These are phyloP conservation scores for Maniola hyperantus DNA, from an alignment of 2,888 invertebrate genomes.

Conservation along the genomic window DNA sequence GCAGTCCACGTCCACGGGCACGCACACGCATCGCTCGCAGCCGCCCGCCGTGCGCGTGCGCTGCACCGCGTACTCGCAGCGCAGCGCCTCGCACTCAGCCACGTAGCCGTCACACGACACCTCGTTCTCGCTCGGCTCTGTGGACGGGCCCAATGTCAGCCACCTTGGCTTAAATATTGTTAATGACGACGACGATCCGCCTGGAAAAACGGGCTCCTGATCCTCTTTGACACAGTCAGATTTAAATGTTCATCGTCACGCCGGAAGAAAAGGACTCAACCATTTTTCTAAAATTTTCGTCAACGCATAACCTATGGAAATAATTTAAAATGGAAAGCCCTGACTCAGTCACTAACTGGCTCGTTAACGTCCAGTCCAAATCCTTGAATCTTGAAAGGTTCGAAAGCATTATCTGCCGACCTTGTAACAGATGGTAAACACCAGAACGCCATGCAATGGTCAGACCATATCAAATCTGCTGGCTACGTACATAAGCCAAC, in stretches of 20 bases:
- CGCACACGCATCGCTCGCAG: slow-evolving; percentile 86
- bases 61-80: slow-evolving; percentile 88
- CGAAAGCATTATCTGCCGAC: no score
- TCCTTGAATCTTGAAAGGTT: no score
- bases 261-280: no score
- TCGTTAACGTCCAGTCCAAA: no score
- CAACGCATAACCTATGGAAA: no score
- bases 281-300: no score
- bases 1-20: slow-evolving; percentile 72
- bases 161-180: not conserved
- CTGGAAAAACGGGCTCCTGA: not conserved
- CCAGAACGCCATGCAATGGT: no score
- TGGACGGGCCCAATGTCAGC: not conserved
- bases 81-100: slow-evolving; percentile 84
- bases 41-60: slow-evolving; percentile 72
- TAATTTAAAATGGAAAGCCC: no score
- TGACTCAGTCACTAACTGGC: no score
- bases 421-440: no score
- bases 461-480: no score
- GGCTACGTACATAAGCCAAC: no score
- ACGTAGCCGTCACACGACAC: slow-evolving; percentile 79
- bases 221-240: not conserved
- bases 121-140: slow-evolving; percentile 46
- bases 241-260: not conserved
- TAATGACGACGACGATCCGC: not conserved